Conservation (phyloP, 2,888 invertebrate species). For the Trilocha varians region DNA sequence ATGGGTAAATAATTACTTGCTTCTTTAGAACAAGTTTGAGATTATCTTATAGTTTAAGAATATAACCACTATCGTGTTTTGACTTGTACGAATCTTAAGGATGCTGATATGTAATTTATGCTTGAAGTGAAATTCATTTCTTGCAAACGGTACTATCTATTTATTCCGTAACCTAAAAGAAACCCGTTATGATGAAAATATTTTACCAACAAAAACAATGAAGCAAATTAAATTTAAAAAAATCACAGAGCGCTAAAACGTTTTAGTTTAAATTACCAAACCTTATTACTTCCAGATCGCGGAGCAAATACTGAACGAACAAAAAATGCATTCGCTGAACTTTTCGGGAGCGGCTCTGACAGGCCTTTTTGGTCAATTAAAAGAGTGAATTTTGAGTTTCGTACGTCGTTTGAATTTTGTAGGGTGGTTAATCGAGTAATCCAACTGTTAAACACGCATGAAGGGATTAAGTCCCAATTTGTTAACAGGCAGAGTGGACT, state of each 20-base stretch:
- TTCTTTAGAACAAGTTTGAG: too few relatives aligned
- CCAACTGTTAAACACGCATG: conserved; percentile 46
- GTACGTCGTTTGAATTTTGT: conserved; percentile 22
- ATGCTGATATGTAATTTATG: too few relatives aligned
- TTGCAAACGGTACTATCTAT: too few relatives aligned
- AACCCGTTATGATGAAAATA: too few relatives aligned
- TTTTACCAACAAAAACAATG: too few relatives aligned
- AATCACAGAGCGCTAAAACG: not conserved
- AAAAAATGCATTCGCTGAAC: conserved; percentile 21
- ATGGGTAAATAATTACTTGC: too few relatives aligned
- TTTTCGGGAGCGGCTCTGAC: conserved; percentile 24
- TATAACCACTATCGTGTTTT: too few relatives aligned
- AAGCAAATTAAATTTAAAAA: too few relatives aligned
- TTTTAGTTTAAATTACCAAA: not conserved
- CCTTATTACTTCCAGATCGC: conserved; percentile 15
- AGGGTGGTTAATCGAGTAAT: conserved; percentile 41
- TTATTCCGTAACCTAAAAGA: too few relatives aligned
- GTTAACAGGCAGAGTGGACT: conserved; percentile 28
- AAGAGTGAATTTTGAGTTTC: conserved; percentile 28
- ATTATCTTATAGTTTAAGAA: too few relatives aligned
- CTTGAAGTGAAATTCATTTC: too few relatives aligned
- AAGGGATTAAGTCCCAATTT: conserved; percentile 42
- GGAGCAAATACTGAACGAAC: conserved; percentile 15
- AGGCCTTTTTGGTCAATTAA: conserved; percentile 36
- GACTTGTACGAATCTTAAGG: too few relatives aligned